Base-by-base conservation (phyloP, 2,888 invertebrate species). In the Volucella zonaria region DNA sequence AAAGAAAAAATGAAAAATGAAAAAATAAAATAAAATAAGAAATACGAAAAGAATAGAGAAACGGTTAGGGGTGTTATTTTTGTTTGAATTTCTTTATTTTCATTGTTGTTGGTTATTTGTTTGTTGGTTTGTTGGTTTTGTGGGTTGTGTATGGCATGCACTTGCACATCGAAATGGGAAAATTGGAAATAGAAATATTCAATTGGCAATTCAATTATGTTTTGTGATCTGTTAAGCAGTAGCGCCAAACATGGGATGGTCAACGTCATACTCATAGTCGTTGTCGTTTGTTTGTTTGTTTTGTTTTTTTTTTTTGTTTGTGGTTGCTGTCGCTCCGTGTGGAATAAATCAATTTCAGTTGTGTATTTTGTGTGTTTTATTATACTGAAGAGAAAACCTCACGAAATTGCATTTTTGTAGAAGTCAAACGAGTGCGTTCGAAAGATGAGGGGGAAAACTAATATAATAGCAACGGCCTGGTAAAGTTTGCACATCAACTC, bases 151-250 rank as follows among this genome's bases (percentile, higher is more conserved):
- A 14, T 47, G 9, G 70, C 45, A 23, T 82, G 74, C 78, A 81
- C 78, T 81, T 78, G 80, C 62, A 76, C 58, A 79, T 71, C 61
- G 61, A 71, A 75, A 31, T 31, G 31, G 31, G 31, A 31, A 31
- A 31, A 31, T 31, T 31, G 31, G 4, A 31, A 31, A 79, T 71
- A 66, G 79, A 79, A 67, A 76, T 77, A 80, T 85, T 77, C 80
- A 85, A 85, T 81, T 85, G 85, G 85, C 76, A 81, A 81, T 85
- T 81, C 81, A 85, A 81, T 85, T 86, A 86, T 82, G 74, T 78
- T 74, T 74, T 68, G 71, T 82, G 77, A 82, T 82, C 68, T 62
- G 52, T 80, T 76, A 80, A 38, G 62, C 61, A 62, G 81, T 73
- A 76, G 73, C 81, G 62, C 82, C 77, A 86, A 81, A 82, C 76